A percentile compares a stretch with the other conserved stretches of the same genome.
These are phyloP conservation scores for Porites lobata DNA, from an alignment of 92 coral and sea anemone species.

Conservation along the genomic window DNA sequence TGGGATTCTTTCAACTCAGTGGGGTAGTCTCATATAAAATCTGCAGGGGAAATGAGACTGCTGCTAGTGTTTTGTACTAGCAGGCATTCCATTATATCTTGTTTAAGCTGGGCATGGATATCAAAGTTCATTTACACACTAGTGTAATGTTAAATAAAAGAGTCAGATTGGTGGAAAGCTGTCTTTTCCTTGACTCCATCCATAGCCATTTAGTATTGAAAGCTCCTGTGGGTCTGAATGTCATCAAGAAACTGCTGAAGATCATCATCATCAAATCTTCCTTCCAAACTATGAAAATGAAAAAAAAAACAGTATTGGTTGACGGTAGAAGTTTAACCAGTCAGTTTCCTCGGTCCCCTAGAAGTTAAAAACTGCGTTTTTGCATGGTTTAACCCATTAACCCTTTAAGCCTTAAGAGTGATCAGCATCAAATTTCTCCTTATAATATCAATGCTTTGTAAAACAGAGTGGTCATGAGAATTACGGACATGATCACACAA, in stretches of 20 bases:
- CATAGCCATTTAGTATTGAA: conserved; percentile 76
- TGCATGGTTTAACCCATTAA: no score
- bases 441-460: no score
- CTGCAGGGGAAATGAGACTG: background rate
- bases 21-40: no score
- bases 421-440: no score
- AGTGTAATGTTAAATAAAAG: background rate
- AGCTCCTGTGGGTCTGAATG: conserved; percentile 97
- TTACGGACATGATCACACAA: no score
- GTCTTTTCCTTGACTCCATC: background rate
- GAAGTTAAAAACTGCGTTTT: no score
- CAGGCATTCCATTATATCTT: background rate
- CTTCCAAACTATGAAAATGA: conserved; percentile 85
- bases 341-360: no score
- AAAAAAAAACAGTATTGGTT: background rate
- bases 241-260: conserved; percentile 95
- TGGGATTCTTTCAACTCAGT: no score
- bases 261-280: conserved; percentile 98
- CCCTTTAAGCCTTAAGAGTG: no score
- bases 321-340: background rate
- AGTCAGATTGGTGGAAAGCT: background rate
- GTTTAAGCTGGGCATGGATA: background rate
- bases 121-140: background rate
- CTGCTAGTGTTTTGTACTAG: background rate
- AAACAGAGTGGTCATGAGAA: no score